Evolutionary conservation across 2,888 invertebrate species (phyloP), one percentile per base, ranked within the genome.

Genomic region (Heteromurus nitidus): DNA sequence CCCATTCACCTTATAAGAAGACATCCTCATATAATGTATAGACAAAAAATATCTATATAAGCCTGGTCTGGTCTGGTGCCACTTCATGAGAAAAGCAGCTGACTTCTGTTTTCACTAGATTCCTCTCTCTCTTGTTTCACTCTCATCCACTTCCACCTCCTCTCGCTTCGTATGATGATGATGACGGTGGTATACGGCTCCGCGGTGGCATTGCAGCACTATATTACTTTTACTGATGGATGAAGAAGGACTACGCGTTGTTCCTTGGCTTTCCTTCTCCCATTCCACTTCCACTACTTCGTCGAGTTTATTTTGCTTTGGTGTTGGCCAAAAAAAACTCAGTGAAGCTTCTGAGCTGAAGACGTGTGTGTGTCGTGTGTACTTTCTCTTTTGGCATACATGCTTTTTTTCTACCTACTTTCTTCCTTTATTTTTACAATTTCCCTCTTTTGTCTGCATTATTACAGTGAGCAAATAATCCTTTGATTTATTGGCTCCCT

Each of bases 381-480:
- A n/a, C n/a, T n/a, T n/a, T n/a, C n/a, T 60, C 60, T 44, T 44
- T 26, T 26, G 13, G 55, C 36, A 55, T 7, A 9, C 26, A 16
- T n/a, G 36, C 31, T 3, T 30, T 70, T 70, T 60, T 42, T 28
- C n/a, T 50, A 26, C 53, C 31, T n/a, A 22, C 50, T 47, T 67
- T 30, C 30, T 47, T 62, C 44, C 22, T 31, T 50, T 44, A 30
- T 68, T 30, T 47, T 53, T 18, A 22, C 64, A 47, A 47, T 47
- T 47, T 24, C 44, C 18, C 55, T 20, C 67, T 67, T 55, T 65
- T 75, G 42, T 75, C 47, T 67, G 67, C 58, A 67, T 67, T 68
- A 76, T 68, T 76, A 58, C 42, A 65, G 42, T 22, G 65, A 65
- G 65, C 28, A 68, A 76, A 76, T 76, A 76, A 76, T 76, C 77